Percentiles rank a stretch among this genome's conserved stretches.
phyloP scores from a whole-genome alignment of 2,888 invertebrate species.

The Palloptera scutellata region DNA sequence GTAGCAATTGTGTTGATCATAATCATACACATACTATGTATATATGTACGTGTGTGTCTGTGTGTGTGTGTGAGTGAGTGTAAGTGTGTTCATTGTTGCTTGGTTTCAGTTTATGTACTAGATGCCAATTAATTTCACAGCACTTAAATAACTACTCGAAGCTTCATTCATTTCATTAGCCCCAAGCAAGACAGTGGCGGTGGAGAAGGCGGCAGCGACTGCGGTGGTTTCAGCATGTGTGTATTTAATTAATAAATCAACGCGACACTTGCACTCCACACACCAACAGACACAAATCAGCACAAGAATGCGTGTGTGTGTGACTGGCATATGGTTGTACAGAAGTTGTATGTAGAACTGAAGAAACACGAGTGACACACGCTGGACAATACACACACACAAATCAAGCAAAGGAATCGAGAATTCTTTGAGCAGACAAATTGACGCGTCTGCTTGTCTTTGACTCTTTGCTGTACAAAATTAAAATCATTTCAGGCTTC shows the following conservation, averaged over 20 bases:
- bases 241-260: conserved; percentile 62
- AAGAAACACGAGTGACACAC: conserved; percentile 3
- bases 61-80: not conserved
- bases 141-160: conserved; percentile 45
- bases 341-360: not conserved
- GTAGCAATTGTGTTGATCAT: not conserved
- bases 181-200: too few relatives aligned
- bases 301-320: conserved; percentile 1
- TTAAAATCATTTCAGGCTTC: conserved; percentile 3
- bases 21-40: not conserved
- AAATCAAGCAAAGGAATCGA: not conserved
- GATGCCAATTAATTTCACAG: conserved; percentile 24
- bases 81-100: not conserved
- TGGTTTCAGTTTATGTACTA: conserved; percentile 15
- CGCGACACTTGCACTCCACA: conserved; percentile 55
- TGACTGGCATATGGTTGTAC: not conserved
- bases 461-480: too few relatives aligned
- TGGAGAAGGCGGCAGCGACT: too few relatives aligned
- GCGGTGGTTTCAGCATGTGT: conserved; percentile 22
- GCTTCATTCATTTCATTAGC: conserved; percentile 3
- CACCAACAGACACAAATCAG: not conserved
- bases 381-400: not conserved
- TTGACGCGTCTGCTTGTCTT: conserved; percentile 51
- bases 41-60: not conserved
- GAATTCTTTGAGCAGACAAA: conserved; percentile 49